A percentile compares a stretch with the other conserved stretches of the same genome.
phyloP scores from a whole-genome alignment of 2,797 vertebrate species.

The Pseudopleuronectes americanus region DNA sequence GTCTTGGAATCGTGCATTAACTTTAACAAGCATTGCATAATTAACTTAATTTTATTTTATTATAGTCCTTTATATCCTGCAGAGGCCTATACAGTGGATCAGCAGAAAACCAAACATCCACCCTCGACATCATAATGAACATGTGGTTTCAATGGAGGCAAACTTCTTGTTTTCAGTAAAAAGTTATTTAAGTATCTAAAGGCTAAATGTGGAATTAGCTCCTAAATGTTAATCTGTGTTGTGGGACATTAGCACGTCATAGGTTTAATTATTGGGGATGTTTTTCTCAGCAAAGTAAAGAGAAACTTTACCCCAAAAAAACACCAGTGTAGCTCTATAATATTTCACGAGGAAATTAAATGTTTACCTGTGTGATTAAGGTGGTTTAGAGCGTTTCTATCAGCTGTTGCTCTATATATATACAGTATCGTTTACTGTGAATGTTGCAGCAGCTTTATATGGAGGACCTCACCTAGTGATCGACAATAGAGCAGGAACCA shows the following conservation, averaged over 20 bases:
- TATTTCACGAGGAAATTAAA: not conserved
- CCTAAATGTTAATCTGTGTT: conserved; percentile 2
- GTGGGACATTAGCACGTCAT: not conserved
- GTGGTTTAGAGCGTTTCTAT: not conserved
- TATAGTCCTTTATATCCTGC: not conserved
- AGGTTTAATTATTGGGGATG: not conserved
- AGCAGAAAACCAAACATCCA: too few relatives aligned
- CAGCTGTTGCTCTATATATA: not conserved
- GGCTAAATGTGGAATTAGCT: conserved; percentile 4
- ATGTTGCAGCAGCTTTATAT: not conserved
- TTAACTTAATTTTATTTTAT: not conserved
- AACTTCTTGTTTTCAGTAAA: conserved; percentile 28
- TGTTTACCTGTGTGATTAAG: not conserved
- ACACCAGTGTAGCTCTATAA: conserved; percentile 1
- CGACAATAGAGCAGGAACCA: too few relatives aligned
- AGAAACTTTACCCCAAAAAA: conserved; percentile 20
- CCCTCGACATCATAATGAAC: conserved; percentile 5
- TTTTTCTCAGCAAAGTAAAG: conserved; percentile 3
- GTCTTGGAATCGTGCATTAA: too few relatives aligned
- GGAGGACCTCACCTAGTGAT: not conserved
- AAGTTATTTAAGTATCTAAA: conserved; percentile 5
- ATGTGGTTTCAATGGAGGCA: conserved; percentile 42
- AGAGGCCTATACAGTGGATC: not conserved
- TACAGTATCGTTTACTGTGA: not conserved
- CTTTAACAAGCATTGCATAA: too few relatives aligned